Conservation (phyloP, 2,797 vertebrate genomes). For the Intellagama lesueurii region DNA sequence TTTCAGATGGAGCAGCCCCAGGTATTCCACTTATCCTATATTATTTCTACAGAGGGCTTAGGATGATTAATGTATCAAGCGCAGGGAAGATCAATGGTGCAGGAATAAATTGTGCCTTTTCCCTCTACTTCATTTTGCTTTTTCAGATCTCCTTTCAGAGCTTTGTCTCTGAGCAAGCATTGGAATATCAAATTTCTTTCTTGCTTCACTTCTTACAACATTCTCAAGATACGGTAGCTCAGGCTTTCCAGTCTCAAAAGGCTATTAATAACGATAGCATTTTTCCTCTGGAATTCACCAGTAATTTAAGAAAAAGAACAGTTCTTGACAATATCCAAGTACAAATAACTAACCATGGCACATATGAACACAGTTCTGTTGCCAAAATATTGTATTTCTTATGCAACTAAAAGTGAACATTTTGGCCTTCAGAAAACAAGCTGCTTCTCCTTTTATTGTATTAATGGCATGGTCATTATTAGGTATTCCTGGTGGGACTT, state of each 20-base stretch:
- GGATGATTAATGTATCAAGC: not conserved
- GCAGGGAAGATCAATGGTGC: not conserved
- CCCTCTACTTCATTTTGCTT: not conserved
- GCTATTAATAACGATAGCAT: not conserved
- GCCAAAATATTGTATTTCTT: not conserved
- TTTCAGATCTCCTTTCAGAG: not conserved
- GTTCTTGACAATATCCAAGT: not conserved
- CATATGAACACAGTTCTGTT: not conserved
- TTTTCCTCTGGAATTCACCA: not conserved
- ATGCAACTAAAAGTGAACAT: not conserved
- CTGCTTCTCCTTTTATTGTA: not conserved
- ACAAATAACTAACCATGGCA: not conserved
- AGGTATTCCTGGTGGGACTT: not conserved
- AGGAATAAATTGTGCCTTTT: not conserved
- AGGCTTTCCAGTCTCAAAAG: not conserved
- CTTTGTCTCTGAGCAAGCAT: not conserved
- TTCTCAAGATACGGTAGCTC: not conserved
- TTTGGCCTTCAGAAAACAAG: not conserved
- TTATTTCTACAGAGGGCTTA: not conserved
- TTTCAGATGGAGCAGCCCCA: not conserved
- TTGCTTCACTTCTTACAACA: not conserved
- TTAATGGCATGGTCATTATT: not conserved
- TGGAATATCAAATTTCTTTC: not conserved
- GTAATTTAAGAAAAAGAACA: not conserved
- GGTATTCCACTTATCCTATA: not conserved